These are phyloP conservation scores for Venusia cambrica DNA, from an alignment of 2,888 invertebrate species.

Conservation along the genomic window DNA sequence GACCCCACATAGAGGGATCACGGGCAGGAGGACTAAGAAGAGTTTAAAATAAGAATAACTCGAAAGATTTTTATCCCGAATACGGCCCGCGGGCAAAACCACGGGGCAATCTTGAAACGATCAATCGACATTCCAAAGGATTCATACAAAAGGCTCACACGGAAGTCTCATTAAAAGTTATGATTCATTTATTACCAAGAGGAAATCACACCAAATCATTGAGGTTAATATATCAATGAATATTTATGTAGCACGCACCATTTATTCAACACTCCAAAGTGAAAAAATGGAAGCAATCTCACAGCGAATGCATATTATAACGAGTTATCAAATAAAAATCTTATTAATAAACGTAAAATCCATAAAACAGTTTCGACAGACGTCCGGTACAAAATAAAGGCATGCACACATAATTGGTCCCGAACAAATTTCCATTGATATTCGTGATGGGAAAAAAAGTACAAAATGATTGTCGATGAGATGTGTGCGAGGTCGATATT, in stretches of 20 bases:
- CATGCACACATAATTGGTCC: slow-evolving; percentile 69
- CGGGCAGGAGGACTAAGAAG: too few relatives aligned
- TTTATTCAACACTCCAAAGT: slow-evolving; percentile 23
- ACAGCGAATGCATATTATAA: slow-evolving; percentile 30
- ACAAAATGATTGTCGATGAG: slow-evolving; percentile 72
- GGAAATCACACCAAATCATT: slow-evolving; percentile 17
- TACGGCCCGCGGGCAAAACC: too few relatives aligned
- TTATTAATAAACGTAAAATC: slow-evolving; percentile 42
- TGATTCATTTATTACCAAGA: slow-evolving; percentile 17
- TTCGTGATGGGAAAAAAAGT: slow-evolving; percentile 78
- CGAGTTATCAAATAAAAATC: slow-evolving; percentile 37
- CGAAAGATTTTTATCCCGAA: too few relatives aligned
- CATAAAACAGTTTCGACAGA: slow-evolving; percentile 47
- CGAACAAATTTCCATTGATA: slow-evolving; percentile 79
- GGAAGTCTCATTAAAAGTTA: slow-evolving; percentile 9
- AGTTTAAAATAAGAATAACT: too few relatives aligned
- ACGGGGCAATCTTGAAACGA: too few relatives aligned
- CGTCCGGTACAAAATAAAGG: slow-evolving; percentile 63
- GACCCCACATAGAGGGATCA: too few relatives aligned
- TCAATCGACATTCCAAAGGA: too few relatives aligned
- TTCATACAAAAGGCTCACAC: neutral
- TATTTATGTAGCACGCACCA: slow-evolving; percentile 21
- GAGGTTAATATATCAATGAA: slow-evolving; percentile 23
- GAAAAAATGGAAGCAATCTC: slow-evolving; percentile 27
- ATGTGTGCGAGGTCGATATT: slow-evolving; percentile 67